Evolutionary conservation across 2,888 invertebrate genomes (phyloP), one percentile per base, ranked within the genome.

Genomic region (Hipparchia sbordonii): DNA sequence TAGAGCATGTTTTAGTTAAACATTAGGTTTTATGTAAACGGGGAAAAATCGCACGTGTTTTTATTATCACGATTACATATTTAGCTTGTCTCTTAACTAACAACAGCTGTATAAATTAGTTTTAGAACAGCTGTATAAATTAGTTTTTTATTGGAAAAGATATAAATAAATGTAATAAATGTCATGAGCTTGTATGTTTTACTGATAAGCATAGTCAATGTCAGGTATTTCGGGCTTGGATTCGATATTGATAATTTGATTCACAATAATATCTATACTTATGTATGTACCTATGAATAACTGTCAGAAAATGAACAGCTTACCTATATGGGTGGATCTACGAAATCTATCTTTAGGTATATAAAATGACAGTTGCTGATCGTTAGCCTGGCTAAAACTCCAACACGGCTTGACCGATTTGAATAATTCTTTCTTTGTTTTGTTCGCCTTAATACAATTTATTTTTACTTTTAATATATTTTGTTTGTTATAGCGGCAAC

Each of bases 71-170:
- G 45, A 54, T 61, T 52, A 23, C 12, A 13, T 63, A 39, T 56
- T 63, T 8, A 12, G 65, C n/a, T 62, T 63, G 33, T 39, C 61
- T 45, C 13, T 56, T 67, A 56, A 70, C n/a, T 61, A 61, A 63
- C 51, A 23, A 6, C 12, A 65, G 62, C 13, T 13, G 13, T 51
- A 33, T 33, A 23, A 65, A 51, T 33, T 52, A 33, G 4, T 52
- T 65, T 12, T 65, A n/a, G n/a, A 23, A 6, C 12, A 65, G 62
- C 13, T 13, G 13, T 51, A 33, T 33, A 23, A 65, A 51, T 33
- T 52, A 33, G 4, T 52, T 65, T 12, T 65, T 52, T 52, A 52
- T 51, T 13, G 51, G 23, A 51, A 51, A 7, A 48, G 51, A 51
- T 65, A 65, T 23, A 23, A 9, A 2, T 63, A 13, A 48, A 63